phyloP scores from a whole-genome alignment of 1,140 invertebrate genomes.

The Coenobita brevimanus region DNA sequence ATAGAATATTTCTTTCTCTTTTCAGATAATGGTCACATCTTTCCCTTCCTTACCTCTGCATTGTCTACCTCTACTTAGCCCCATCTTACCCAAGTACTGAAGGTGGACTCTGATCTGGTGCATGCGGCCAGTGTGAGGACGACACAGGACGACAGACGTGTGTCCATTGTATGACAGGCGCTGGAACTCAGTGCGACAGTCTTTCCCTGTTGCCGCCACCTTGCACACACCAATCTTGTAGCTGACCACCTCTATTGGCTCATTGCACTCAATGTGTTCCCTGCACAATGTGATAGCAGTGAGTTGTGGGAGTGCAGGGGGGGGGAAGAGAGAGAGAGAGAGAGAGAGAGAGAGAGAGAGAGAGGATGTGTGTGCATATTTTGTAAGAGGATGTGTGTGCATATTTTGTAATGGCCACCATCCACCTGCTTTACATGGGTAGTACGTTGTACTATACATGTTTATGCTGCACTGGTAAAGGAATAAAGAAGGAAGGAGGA shows the following conservation, averaged over 20 bases:
- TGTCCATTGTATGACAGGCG: slow-evolving; percentile 88
- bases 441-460: too few relatives aligned
- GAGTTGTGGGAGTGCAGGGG: background rate
- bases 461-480: too few relatives aligned
- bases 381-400: background rate
- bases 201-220: slow-evolving; percentile 91
- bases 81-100: slow-evolving; percentile 90
- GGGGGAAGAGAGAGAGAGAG: background rate
- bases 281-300: slow-evolving; percentile 77
- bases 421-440: too few relatives aligned
- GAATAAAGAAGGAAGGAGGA: too few relatives aligned
- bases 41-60: too few relatives aligned
- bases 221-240: slow-evolving; percentile 97
- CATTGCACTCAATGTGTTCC: slow-evolving; percentile 86
- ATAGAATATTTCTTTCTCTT: too few relatives aligned
- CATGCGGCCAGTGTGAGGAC: slow-evolving; percentile 95
- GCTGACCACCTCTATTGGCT: slow-evolving; percentile 94
- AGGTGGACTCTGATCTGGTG: slow-evolving; percentile 99
- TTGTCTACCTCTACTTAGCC: background rate
- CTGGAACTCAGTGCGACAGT: slow-evolving; percentile 91
- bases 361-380: too few relatives aligned
- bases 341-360: background rate
- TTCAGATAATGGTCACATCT: too few relatives aligned
- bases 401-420: too few relatives aligned
- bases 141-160: slow-evolving; percentile 93